Evolutionary conservation across 2,797 vertebrate genomes (phyloP).

Genomic region (Gymnothorax reevesii): DNA sequence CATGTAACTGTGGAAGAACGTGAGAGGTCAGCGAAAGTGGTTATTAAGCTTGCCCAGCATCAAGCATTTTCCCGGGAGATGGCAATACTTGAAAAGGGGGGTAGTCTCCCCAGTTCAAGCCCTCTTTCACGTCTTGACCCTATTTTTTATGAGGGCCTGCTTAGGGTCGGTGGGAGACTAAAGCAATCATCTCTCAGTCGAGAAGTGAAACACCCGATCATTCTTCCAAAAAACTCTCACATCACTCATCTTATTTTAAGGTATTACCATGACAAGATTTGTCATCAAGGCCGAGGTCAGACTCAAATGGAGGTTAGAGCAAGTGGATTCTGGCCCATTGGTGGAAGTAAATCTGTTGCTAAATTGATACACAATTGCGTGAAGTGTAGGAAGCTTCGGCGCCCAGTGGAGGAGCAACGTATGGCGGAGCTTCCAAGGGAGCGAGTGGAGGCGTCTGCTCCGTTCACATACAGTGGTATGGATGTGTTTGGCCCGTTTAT

Average conservation of each 20-base stretch:
- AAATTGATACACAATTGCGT: background rate
- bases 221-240: conserved; percentile 36
- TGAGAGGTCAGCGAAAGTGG: background rate
- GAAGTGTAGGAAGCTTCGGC: background rate
- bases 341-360: background rate
- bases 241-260: conserved; percentile 39
- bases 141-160: background rate
- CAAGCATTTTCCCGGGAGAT: conserved; percentile 32
- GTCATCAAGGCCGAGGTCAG: conserved; percentile 37
- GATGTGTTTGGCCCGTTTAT: conserved; percentile 14
- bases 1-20: conserved; percentile 32
- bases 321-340: background rate
- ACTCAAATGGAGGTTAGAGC: too few species aligned
- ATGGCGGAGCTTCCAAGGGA: conserved; percentile 33
- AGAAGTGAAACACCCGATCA: conserved; percentile 33
- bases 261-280: conserved; percentile 18
- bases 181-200: conserved; percentile 27
- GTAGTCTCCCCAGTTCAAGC: conserved; percentile 29
- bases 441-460: background rate
- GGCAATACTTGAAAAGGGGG: background rate
- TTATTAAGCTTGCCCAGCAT: conserved; percentile 37
- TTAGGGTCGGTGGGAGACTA: conserved; percentile 38
- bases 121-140: conserved; percentile 15
- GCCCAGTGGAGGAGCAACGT: conserved; percentile 29
- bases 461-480: conserved; percentile 28